Percentiles rank a stretch among this genome's conserved stretches.
These are phyloP conservation scores for Muraenolepis orangiensis DNA, from an alignment of 2,797 vertebrate species.

Conservation along the genomic window DNA sequence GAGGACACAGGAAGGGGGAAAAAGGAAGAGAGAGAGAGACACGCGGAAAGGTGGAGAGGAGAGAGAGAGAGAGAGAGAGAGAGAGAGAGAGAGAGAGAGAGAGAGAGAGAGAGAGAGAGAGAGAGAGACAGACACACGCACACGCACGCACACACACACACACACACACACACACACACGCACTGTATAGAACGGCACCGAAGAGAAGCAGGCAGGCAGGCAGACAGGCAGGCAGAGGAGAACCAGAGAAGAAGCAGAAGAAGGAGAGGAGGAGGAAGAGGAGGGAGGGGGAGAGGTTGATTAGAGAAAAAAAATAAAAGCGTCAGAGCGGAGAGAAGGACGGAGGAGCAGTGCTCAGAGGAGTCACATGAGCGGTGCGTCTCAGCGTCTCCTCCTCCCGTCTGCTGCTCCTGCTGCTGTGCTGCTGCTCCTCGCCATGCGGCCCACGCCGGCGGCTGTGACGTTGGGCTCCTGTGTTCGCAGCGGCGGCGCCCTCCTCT, in stretches of 20 bases:
- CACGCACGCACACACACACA: background rate
- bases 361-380: no score
- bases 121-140: no score
- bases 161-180: conserved; percentile 33
- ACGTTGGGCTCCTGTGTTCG: no score
- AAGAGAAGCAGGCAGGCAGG: conserved; percentile 45
- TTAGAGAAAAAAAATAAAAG: conserved; percentile 28
- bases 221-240: conserved; percentile 30
- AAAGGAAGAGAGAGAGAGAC: conserved; percentile 41
- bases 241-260: conserved; percentile 27
- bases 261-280: conserved; percentile 34
- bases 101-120: conserved; percentile 49
- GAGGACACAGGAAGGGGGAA: conserved; percentile 55
- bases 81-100: conserved; percentile 18
- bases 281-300: conserved; percentile 44
- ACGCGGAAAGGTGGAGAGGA: conserved; percentile 22
- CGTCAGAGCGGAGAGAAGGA: no score
- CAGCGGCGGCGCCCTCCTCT: conserved; percentile 38
- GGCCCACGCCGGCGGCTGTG: no score
- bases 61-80: conserved; percentile 47
- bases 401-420: no score
- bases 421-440: no score
- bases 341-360: no score
- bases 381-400: no score
- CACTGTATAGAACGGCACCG: conserved; percentile 12